phyloP scores from a whole-genome alignment of 2,888 invertebrate genomes.

The Nysson spinosus region DNA sequence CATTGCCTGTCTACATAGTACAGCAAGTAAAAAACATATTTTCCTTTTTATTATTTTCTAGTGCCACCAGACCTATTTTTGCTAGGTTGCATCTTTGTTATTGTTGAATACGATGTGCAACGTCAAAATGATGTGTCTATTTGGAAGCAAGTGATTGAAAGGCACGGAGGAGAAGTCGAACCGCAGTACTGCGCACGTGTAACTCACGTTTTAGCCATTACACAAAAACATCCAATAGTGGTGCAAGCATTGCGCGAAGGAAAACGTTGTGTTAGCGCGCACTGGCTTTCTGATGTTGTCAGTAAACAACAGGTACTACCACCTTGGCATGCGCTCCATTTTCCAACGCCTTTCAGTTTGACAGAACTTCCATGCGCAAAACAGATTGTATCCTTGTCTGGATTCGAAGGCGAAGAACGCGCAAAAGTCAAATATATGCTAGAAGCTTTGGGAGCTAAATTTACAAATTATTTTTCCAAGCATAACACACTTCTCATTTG shows the following conservation, averaged over 20 bases:
- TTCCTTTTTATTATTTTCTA: no score
- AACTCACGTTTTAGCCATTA: constrained; percentile 95
- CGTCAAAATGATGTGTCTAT: constrained; percentile 81
- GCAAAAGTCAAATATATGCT: constrained; percentile 90
- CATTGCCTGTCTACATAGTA: no score
- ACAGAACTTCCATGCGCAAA: constrained; percentile 86
- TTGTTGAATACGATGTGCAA: constrained; percentile 89
- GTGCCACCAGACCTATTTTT: constrained; percentile 93
- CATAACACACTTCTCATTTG: constrained; percentile 89
- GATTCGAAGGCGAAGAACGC: constrained; percentile 93
- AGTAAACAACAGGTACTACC: constrained; percentile 90
- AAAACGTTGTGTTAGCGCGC: constrained; percentile 87
- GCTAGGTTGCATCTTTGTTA: constrained; percentile 94
- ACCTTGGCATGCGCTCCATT: constrained; percentile 95
- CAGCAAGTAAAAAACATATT: no score
- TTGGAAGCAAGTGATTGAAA: constrained; percentile 86
- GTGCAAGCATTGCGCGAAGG: constrained; percentile 88
- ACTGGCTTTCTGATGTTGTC: constrained; percentile 95
- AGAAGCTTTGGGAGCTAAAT: constrained; percentile 89
- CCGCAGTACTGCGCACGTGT: constrained; percentile 89
- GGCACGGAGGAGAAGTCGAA: constrained; percentile 94
- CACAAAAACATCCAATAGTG: constrained; percentile 93
- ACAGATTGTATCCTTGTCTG: constrained; percentile 90
- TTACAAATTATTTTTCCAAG: constrained; percentile 87
- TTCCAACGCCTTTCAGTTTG: constrained; percentile 86